Percentiles rank a stretch among this genome's conserved stretches.
Evolutionary conservation across 2,888 invertebrate species (phyloP).

Genomic region (Nomada flava): DNA sequence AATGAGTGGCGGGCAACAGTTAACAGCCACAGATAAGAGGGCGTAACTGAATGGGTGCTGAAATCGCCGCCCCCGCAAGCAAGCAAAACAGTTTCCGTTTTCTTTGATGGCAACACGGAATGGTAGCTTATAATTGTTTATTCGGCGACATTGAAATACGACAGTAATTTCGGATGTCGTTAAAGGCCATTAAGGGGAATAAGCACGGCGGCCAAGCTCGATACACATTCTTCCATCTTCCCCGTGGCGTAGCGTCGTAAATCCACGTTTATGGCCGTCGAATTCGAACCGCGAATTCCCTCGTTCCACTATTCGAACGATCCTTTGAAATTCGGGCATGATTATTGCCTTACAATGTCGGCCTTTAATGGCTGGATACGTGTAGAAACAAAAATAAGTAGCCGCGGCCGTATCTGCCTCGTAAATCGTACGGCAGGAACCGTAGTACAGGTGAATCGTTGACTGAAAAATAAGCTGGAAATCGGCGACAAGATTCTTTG

Average conservation of each 20-base stretch:
- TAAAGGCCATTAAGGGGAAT: slow-evolving; percentile 68
- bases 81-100: slow-evolving; percentile 27
- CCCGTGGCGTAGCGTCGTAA: slow-evolving; percentile 53
- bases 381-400: slow-evolving; percentile 9
- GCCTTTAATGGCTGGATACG: slow-evolving; percentile 16
- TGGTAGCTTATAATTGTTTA: slow-evolving; percentile 62
- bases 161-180: slow-evolving; percentile 66
- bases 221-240: slow-evolving; percentile 55
- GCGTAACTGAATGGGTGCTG: slow-evolving; percentile 3
- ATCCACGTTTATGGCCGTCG: slow-evolving; percentile 64
- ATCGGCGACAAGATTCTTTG: neutral
- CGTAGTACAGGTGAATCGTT: neutral
- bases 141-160: slow-evolving; percentile 64
- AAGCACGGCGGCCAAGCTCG: slow-evolving; percentile 46
- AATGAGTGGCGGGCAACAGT: too few species aligned
- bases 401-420: neutral
- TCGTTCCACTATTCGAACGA: slow-evolving; percentile 16
- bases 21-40: slow-evolving; percentile 6
- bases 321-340: slow-evolving; percentile 25
- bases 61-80: slow-evolving; percentile 33
- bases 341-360: slow-evolving; percentile 22
- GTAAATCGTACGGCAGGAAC: neutral
- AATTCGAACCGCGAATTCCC: slow-evolving; percentile 52
- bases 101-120: slow-evolving; percentile 17
- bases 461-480: neutral